A percentile compares a stretch with the other conserved stretches of the same genome.
Conservation (phyloP, 1,140 invertebrate species). For the Calosoma granatense region DNA sequence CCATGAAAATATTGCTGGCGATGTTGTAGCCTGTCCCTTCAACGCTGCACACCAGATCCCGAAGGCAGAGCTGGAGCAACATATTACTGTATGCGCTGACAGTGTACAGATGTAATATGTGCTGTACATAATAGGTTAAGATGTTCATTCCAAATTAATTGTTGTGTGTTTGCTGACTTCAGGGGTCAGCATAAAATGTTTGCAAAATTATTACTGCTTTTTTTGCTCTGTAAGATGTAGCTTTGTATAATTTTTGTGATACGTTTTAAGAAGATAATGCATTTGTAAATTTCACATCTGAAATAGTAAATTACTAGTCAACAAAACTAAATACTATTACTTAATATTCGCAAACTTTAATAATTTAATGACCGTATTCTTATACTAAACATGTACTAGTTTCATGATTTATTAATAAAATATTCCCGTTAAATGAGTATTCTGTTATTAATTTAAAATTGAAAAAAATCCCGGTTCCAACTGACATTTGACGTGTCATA, state of each 20-base stretch:
- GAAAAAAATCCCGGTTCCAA: no score
- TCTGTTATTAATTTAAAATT: no score
- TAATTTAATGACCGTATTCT: no score
- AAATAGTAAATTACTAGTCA: no score
- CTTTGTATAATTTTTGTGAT: background rate
- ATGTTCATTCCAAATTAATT: slow-evolving; percentile 6
- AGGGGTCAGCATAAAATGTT: background rate
- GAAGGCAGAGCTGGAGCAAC: slow-evolving; percentile 7
- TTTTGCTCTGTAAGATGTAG: background rate
- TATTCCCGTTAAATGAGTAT: no score
- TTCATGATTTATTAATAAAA: no score
- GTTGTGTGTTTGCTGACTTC: background rate
- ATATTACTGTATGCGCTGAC: slow-evolving; percentile 6
- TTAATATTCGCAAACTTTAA: no score
- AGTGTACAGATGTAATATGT: background rate
- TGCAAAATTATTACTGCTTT: background rate
- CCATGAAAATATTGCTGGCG: slow-evolving; percentile 26
- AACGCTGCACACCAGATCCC: slow-evolving; percentile 37
- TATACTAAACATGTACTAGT: no score
- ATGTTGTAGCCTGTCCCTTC: slow-evolving; percentile 33
- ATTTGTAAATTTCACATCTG: no score
- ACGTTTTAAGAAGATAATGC: no score
- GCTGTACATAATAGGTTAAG: background rate
- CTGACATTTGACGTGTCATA: no score
- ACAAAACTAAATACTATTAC: no score